Base-by-base conservation (phyloP, 2,888 invertebrate genomes). In the Aphidoletes aphidimyza region DNA sequence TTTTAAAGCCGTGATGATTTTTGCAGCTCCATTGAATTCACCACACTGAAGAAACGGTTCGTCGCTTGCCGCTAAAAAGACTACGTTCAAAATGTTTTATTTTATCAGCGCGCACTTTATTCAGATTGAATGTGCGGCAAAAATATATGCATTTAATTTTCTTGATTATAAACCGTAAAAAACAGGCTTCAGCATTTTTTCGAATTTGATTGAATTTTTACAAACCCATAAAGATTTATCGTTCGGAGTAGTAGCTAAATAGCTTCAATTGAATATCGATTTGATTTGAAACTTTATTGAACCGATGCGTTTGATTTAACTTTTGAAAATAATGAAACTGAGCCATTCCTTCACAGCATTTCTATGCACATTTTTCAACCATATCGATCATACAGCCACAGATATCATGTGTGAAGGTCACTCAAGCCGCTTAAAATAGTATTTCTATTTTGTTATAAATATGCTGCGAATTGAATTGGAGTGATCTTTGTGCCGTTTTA, bases 281-380 rank as follows among this genome's bases (percentile, higher is more conserved):
- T 69, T 30, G 17, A 1, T 69, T 69, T 14, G n/a, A n/a, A n/a
- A n/a, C n/a, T n/a, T n/a, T n/a, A n/a, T 30, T 30, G 69, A 11
- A 69, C n/a, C 69, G 69, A 69, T 69, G 26, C 69, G 17, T 9
- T 69, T 69, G 34, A n/a, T n/a, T n/a, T n/a, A n/a, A n/a, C n/a
- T n/a, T n/a, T n/a, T n/a, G n/a, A n/a, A n/a, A n/a, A n/a, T n/a
- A n/a, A n/a, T n/a, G n/a, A n/a, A n/a, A n/a, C n/a, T n/a, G n/a
- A n/a, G n/a, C n/a, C n/a, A n/a, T 39, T 39, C 39, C 39, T 39
- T 39, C 11, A 11, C 39, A 39, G 11, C 11, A 39, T 6, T 2
- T 47, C n/a, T n/a, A n/a, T n/a, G n/a, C 19, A 47, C 11, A 19
- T 22, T 54, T 69, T 69, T 5, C 1, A 69, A 69, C 17, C 30